Base-by-base conservation (phyloP, 2,113 vertebrate genomes). In the Gasterosteus aculeatus region DNA sequence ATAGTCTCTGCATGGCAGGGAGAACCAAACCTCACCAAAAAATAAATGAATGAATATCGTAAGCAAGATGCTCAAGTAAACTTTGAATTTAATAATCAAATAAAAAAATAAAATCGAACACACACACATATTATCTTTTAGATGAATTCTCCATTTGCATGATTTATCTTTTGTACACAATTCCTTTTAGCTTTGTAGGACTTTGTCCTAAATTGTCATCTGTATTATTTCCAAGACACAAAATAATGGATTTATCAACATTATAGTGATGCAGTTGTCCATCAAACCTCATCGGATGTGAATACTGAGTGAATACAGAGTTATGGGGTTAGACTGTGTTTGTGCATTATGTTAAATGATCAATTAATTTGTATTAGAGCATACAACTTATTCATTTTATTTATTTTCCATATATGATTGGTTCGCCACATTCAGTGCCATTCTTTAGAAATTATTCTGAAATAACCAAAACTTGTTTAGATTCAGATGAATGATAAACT, bases 1-100 rank as follows among this genome's bases (percentile, higher is more conserved):
- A 14, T 1, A 58, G 29, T 57, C 1, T 67, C n/a, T 31, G 29
- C n/a, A 72, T 49, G 16, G 18, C 2, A 29, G 4, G 1, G 38
- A 47, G 33, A 14, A 60, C 18, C 5, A 56, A 72, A 29, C 19
- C 44, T 35, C 22, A 67, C 5, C 11, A 66, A 41, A 18, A 44
- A 66, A 78, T 5, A 60, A 53, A 72, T 42, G 0, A 61, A 77
- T 60, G 2, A 71, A 74, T 57, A 64, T 7, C 16, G 22, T 44
- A 2, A 19, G 14, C 29, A 6, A 49, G 16, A 47, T 75, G 18
- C 5, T 75, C 10, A 51, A 18, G 12, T 49, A 42, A 56, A 44
- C 12, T n/a, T 26, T 54, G 11, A 49, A 39, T 63, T 29, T 0
- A 65, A 47, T 18, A n/a, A 65, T 19, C 15, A 67, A 35, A 42